Conservation (phyloP, 2,888 invertebrate species). For the Drepana falcataria region DNA sequence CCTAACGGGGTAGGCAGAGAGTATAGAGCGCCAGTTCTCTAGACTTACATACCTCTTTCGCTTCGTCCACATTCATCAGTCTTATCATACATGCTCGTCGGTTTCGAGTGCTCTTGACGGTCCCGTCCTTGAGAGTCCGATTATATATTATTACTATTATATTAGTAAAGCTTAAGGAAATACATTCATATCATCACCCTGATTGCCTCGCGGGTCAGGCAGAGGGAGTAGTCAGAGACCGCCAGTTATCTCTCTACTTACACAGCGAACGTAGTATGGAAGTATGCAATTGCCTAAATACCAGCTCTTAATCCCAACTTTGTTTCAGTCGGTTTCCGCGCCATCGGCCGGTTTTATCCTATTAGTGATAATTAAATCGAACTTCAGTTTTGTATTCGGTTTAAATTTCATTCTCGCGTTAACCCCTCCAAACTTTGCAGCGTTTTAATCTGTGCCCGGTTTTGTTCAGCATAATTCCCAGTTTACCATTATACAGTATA, state of each 20-base stretch:
- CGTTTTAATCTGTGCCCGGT: slow-evolving; percentile 21
- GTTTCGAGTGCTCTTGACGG: too few species aligned
- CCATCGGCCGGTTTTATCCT: slow-evolving; percentile 54
- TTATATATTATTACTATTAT: too few species aligned
- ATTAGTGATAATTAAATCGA: slow-evolving; percentile 66
- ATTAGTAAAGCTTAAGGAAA: too few species aligned
- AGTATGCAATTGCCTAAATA: slow-evolving; percentile 26
- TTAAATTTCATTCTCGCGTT: slow-evolving; percentile 44
- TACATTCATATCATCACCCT: too few species aligned
- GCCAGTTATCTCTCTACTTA: not conserved
- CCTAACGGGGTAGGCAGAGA: too few species aligned
- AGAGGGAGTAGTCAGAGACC: too few species aligned
- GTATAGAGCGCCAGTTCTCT: too few species aligned
- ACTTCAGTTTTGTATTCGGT: slow-evolving; percentile 44
- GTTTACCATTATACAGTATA: slow-evolving; percentile 11
- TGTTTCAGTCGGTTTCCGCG: slow-evolving; percentile 40
- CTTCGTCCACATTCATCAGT: too few species aligned
- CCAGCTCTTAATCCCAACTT: slow-evolving; percentile 43
- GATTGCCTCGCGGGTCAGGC: too few species aligned
- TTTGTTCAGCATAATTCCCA: slow-evolving; percentile 29
- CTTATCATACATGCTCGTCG: too few species aligned
- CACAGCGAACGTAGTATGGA: slow-evolving; percentile 20
- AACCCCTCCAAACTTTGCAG: slow-evolving; percentile 28
- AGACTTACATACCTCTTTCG: too few species aligned
- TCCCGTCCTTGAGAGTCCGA: too few species aligned